Percentiles rank a stretch among this genome's conserved stretches.
Evolutionary conservation across 1,140 invertebrate genomes (phyloP).

Genomic region (Zaprionus lachaisei): DNA sequence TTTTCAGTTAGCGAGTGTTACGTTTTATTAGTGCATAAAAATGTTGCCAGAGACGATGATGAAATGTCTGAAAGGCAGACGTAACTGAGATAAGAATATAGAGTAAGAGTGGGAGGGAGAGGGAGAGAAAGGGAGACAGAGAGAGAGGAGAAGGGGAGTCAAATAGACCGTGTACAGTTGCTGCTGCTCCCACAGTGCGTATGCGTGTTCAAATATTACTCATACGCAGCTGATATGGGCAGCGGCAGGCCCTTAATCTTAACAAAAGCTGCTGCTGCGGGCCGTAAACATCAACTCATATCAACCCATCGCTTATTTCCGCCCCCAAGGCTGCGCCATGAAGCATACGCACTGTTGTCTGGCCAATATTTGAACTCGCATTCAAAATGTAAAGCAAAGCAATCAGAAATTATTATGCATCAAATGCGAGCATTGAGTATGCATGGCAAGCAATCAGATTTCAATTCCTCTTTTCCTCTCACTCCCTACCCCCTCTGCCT

Average conservation of each 20-base stretch:
- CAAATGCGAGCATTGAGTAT: slow-evolving; percentile 5
- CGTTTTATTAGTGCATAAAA: slow-evolving; percentile 50
- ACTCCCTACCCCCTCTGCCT: too few species aligned
- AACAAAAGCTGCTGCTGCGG: slow-evolving; percentile 32
- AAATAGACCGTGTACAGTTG: neutral
- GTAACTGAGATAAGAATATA: neutral
- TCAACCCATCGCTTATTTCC: neutral
- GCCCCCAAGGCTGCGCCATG: slow-evolving; percentile 11
- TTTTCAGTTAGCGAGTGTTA: slow-evolving; percentile 51
- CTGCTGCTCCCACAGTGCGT: slow-evolving; percentile 15
- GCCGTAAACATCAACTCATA: slow-evolving; percentile 23
- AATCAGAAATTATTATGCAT: slow-evolving; percentile 11
- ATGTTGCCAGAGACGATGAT: slow-evolving; percentile 36
- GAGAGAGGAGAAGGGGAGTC: too few species aligned
- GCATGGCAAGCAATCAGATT: neutral
- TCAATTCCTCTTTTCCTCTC: too few species aligned
- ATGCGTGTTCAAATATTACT: slow-evolving; percentile 39
- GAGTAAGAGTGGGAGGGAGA: neutral
- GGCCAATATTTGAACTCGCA: slow-evolving; percentile 8
- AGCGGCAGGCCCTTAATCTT: slow-evolving; percentile 36
- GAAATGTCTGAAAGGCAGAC: slow-evolving; percentile 30
- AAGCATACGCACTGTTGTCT: slow-evolving; percentile 57
- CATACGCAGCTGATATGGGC: slow-evolving; percentile 20
- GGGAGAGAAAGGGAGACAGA: neutral
- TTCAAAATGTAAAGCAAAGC: neutral